Evolutionary conservation across 2,113 vertebrate genomes (phyloP), one percentile per base, ranked within the genome.

Genomic region (Serranochromis macrocephalus): DNA sequence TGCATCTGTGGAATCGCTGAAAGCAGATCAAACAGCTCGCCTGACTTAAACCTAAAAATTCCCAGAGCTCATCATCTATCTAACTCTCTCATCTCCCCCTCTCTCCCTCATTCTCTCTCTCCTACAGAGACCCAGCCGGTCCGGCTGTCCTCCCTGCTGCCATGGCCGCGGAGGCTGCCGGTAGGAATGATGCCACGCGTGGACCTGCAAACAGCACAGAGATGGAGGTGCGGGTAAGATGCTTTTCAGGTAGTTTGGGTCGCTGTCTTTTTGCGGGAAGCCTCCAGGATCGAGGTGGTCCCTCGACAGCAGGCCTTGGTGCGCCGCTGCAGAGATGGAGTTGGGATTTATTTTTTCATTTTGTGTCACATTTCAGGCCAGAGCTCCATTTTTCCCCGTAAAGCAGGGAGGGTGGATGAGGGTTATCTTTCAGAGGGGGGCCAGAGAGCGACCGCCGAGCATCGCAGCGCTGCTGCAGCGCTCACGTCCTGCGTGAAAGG

Each of bases 221-320:
- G 93, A 94, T 96, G 95, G 85, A 94, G 19, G 89, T 95, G 16
- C 73, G 75, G 93, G 94, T 96, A 90, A 94, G 93, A 85, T 33
- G 82, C 29, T 40, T 33, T 17, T 21, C 16, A 38, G 10, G 7
- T 17, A 4, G 55, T 68, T 63, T 12, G 5, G 16, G 9, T 33
- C 51, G 47, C 66, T 13, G 21, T 66, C 3, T 5, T 16, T 57
- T 68, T 42, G 53, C 14, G 7, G 5, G 24, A 47, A 17, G 8
- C 13, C 11, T 36, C 7, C 49, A 17, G 19, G 51, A 10, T 33
- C 2, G 42, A 9, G 13, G 4, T 3, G 38, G 73, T 31, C 19
- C 9, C 13, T 10, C 6, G 12, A 4, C 55, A 12, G 26, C 49
- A 53, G 90, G 88, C 92, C 88, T 80, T 11, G 29, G 7, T n/a